Conservation (phyloP, 2,888 invertebrate species). For the Steromphala cineraria region DNA sequence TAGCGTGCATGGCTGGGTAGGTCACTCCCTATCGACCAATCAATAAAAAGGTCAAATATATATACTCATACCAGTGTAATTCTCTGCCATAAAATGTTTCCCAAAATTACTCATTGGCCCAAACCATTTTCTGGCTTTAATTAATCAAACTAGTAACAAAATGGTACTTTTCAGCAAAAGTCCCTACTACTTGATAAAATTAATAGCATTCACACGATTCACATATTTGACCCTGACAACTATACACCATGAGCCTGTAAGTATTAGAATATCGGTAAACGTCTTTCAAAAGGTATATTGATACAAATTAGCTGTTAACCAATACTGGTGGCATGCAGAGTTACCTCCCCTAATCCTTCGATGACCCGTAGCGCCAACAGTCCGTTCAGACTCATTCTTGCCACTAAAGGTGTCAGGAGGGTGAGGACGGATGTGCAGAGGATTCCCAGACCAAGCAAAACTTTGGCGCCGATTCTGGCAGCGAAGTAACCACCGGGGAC, state of each 20-base stretch:
- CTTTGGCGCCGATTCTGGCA: constrained; percentile 90
- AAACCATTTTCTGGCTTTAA: too few species aligned
- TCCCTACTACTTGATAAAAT: too few species aligned
- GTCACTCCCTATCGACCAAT: constrained; percentile 68
- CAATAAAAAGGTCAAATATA: not conserved
- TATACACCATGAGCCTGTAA: too few species aligned
- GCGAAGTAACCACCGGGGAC: constrained; percentile 79
- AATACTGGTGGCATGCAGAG: not conserved
- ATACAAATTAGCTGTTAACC: too few species aligned
- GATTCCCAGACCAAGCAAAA: constrained; percentile 87
- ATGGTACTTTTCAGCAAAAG: too few species aligned
- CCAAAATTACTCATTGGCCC: too few species aligned
- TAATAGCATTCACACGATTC: too few species aligned
- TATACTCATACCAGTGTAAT: not conserved
- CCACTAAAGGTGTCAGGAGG: constrained; percentile 85
- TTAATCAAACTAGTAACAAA: too few species aligned
- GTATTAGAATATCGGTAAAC: too few species aligned
- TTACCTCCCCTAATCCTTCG: constrained; percentile 89
- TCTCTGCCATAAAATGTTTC: not conserved
- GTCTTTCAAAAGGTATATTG: too few species aligned
- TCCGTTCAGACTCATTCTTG: constrained; percentile 82
- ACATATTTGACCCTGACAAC: too few species aligned
- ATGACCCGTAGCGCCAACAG: constrained; percentile 85
- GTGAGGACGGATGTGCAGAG: constrained; percentile 89
- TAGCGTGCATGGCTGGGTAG: constrained; percentile 73